Conservation (phyloP, 1,140 invertebrate genomes). For the Goniozus legneri region DNA sequence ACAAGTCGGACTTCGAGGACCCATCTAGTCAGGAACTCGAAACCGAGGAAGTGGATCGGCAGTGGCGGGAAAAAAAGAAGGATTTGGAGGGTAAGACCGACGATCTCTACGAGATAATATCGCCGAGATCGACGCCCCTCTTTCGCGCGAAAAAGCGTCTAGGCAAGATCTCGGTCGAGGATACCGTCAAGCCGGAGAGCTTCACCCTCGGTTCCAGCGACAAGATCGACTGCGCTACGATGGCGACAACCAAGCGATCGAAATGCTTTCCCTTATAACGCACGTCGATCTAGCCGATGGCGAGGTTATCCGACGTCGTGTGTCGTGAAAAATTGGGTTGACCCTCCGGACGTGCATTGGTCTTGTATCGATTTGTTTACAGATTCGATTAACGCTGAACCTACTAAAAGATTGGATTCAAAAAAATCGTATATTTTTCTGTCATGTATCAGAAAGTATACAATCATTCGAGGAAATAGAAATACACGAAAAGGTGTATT, state of each 20-base stretch:
- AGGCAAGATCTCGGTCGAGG: slow-evolving; percentile 46
- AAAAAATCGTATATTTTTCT: not conserved
- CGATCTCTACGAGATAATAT: slow-evolving; percentile 48
- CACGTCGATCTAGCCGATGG: slow-evolving; percentile 29
- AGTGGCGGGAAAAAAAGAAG: not conserved
- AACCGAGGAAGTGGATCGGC: not conserved
- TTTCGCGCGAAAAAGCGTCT: slow-evolving; percentile 48
- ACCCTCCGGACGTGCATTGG: not conserved
- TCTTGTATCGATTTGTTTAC: not conserved
- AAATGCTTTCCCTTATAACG: slow-evolving; percentile 52
- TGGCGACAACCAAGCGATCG: slow-evolving; percentile 38
- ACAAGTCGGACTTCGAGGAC: no score
- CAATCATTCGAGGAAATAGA: no score
- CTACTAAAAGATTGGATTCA: not conserved
- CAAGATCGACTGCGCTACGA: slow-evolving; percentile 47
- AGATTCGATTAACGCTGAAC: not conserved
- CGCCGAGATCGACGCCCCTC: slow-evolving; percentile 44
- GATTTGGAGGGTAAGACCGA: slow-evolving; percentile 15
- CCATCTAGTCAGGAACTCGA: not conserved
- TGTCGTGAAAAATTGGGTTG: not conserved
- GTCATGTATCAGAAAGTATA: no score
- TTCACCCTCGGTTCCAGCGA: slow-evolving; percentile 42
- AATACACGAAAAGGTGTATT: no score
- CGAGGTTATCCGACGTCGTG: slow-evolving; percentile 18
- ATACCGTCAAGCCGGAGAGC: slow-evolving; percentile 46